Percentiles rank a stretch among this genome's conserved stretches.
Evolutionary conservation across 1,140 invertebrate genomes (phyloP).

Genomic region (Drosophila ogumai): DNA sequence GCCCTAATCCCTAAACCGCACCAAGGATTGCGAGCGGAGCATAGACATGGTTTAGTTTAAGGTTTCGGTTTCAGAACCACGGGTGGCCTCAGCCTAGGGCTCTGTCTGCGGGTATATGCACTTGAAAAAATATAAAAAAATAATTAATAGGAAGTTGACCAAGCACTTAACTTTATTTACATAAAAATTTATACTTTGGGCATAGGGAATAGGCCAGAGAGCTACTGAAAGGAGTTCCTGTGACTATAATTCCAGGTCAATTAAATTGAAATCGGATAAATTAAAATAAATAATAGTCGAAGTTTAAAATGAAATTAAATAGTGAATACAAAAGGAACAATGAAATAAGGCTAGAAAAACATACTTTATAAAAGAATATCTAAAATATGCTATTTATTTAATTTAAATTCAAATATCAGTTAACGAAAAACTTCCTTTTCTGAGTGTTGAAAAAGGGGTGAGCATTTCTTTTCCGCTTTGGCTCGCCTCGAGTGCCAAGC

Average conservation of each 20-base stretch:
- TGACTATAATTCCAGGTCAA: not conserved
- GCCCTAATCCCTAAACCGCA: constrained; percentile 71
- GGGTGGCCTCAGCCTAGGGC: constrained; percentile 28
- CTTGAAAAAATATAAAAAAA: constrained; percentile 1
- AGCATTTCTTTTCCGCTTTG: constrained; percentile 42
- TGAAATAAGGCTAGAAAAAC: not conserved
- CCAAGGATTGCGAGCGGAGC: constrained; percentile 10
- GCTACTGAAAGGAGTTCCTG: too few relatives aligned
- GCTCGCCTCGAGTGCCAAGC: constrained; percentile 67
- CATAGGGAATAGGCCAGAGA: not conserved
- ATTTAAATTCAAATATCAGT: not conserved
- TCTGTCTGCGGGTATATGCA: constrained; percentile 23
- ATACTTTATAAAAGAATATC: not conserved
- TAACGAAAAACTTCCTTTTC: not conserved
- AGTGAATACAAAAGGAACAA: not conserved
- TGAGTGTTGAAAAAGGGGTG: constrained; percentile 8
- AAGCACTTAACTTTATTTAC: not conserved
- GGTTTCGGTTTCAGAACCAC: constrained; percentile 56
- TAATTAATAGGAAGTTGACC: not conserved
- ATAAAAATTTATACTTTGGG: too few relatives aligned
- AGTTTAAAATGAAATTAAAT: too few relatives aligned
- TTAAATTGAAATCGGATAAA: too few relatives aligned
- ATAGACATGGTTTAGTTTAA: constrained; percentile 19
- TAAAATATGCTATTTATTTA: not conserved
- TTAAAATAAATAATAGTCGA: not conserved